A percentile compares a stretch with the other conserved stretches of the same genome.
Conservation (phyloP, 1,140 invertebrate genomes). For the Panulirus ornatus region DNA sequence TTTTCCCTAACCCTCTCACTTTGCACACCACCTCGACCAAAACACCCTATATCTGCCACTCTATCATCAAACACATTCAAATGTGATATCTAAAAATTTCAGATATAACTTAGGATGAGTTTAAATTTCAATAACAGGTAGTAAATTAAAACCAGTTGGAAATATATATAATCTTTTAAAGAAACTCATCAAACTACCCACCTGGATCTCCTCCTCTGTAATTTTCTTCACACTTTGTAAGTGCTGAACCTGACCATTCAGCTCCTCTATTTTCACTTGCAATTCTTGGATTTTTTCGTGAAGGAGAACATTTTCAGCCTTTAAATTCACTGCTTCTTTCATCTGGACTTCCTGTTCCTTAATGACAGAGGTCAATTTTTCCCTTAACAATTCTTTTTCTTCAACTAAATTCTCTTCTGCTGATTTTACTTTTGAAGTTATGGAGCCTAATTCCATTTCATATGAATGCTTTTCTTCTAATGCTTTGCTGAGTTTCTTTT, state of each 20-base stretch:
- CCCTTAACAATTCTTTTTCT: constrained; percentile 28
- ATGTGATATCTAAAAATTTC: too few species aligned
- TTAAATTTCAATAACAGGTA: too few species aligned
- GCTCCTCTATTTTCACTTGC: background rate
- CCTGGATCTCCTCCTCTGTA: constrained; percentile 21
- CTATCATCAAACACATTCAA: too few species aligned
- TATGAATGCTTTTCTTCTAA: constrained; percentile 34
- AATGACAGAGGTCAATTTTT: constrained; percentile 19
- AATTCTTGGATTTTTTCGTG: constrained; percentile 26
- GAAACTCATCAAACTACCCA: too few species aligned
- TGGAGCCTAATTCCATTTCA: constrained; percentile 36
- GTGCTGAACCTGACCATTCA: background rate
- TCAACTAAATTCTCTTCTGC: constrained; percentile 19
- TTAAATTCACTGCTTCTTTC: constrained; percentile 8
- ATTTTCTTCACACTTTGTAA: constrained; percentile 16
- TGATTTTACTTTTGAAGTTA: constrained; percentile 28
- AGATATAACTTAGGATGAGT: too few species aligned
- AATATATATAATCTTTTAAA: too few species aligned
- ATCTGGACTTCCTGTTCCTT: constrained; percentile 19
- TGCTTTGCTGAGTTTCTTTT: constrained; percentile 24
- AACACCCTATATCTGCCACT: too few species aligned
- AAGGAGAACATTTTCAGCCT: constrained; percentile 6
- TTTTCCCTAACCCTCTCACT: too few species aligned
- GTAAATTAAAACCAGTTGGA: too few species aligned
- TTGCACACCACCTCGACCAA: too few species aligned